These are phyloP conservation scores for Acanthurus tractus DNA, from an alignment of 2,797 vertebrate genomes.

Conservation along the genomic window DNA sequence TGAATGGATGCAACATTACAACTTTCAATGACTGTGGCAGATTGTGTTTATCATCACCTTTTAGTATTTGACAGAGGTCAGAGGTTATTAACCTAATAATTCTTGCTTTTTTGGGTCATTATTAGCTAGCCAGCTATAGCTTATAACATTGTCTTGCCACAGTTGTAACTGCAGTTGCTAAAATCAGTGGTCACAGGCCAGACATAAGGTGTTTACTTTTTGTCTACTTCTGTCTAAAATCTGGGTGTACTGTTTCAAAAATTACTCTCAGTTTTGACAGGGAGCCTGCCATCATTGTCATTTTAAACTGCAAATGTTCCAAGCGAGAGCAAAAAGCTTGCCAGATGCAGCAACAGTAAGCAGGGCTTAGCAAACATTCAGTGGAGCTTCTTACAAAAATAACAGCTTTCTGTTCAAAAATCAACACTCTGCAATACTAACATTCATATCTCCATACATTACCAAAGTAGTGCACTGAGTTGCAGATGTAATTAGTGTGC, in stretches of 20 bases:
- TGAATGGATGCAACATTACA: too few species aligned
- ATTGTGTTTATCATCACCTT: too few species aligned
- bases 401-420: slow-evolving; percentile 2
- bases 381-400: not conserved
- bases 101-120: too few species aligned
- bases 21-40: too few species aligned
- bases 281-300: not conserved
- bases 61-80: too few species aligned
- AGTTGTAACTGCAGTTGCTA: not conserved
- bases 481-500: slow-evolving; percentile 73
- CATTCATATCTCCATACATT: slow-evolving; percentile 74
- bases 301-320: not conserved
- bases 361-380: not conserved
- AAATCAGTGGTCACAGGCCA: not conserved
- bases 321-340: not conserved
- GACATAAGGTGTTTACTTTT: not conserved
- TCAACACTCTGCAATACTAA: slow-evolving; percentile 11
- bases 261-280: not conserved
- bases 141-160: not conserved
- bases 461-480: slow-evolving; percentile 60
- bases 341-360: not conserved
- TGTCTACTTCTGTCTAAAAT: slow-evolving; percentile 1
- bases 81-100: too few species aligned
- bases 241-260: not conserved
- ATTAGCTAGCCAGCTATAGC: not conserved